Evolutionary conservation across 2,797 vertebrate genomes (phyloP).

Genomic region (Myiotriccus ornatus): DNA sequence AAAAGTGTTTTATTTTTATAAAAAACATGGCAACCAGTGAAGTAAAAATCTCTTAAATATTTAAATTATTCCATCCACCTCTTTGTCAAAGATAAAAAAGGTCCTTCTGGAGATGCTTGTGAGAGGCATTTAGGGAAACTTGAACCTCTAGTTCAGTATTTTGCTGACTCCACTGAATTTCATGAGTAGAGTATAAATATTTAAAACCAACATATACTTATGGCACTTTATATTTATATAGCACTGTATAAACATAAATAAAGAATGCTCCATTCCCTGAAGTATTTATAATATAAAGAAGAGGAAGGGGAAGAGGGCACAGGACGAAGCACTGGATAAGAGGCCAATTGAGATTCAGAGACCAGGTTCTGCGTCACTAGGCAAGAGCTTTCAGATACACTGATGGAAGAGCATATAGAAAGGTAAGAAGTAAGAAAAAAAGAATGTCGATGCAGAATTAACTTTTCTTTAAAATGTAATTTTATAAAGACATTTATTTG

Average conservation of each 20-base stretch:
- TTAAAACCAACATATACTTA: constrained; percentile 17
- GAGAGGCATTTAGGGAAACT: neutral
- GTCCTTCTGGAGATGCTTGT: neutral
- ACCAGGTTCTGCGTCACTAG: neutral
- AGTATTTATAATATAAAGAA: constrained; percentile 4
- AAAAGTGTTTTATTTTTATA: neutral
- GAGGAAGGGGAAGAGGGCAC: neutral
- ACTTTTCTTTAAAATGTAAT: neutral
- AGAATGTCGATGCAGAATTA: neutral
- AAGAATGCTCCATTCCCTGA: neutral
- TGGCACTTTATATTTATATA: neutral
- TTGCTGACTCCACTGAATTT: constrained; percentile 22
- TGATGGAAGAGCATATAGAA: neutral
- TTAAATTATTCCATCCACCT: neutral
- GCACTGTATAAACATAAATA: constrained; percentile 13
- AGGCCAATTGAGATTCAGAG: neutral
- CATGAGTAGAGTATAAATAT: constrained; percentile 16
- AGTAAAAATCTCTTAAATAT: constrained; percentile 9
- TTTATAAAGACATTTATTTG: neutral
- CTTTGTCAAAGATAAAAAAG: neutral
- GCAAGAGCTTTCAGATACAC: neutral
- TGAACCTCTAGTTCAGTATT: neutral
- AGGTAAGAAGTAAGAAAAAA: neutral
- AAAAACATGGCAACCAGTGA: neutral
- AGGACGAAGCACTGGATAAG: neutral